Conservation (phyloP, 2,113 vertebrate species). For the Motacilla alba region DNA sequence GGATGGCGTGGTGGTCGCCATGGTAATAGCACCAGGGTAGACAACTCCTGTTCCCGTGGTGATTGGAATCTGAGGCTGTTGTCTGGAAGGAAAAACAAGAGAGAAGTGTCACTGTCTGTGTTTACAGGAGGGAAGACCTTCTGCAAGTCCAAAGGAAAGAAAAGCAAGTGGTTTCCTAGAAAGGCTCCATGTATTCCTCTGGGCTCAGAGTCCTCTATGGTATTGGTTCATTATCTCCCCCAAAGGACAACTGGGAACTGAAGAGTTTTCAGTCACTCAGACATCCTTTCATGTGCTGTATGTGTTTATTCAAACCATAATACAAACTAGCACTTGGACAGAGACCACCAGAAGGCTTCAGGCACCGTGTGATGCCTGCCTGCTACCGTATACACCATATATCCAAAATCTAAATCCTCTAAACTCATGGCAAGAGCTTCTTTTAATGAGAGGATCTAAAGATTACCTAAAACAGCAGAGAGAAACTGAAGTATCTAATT, state of each 20-base stretch:
- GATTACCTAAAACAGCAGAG: background rate
- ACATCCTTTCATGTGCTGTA: background rate
- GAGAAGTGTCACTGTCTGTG: background rate
- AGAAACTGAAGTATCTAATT: background rate
- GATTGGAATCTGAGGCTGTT: constrained; percentile 97
- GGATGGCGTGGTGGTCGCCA: constrained; percentile 94
- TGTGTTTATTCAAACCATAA: background rate
- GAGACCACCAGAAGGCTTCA: background rate
- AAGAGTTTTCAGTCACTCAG: background rate
- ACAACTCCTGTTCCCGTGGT: constrained; percentile 92
- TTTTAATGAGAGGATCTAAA: background rate
- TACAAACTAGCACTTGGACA: background rate
- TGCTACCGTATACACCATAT: background rate
- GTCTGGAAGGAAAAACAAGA: constrained; percentile 68
- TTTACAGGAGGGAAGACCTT: background rate
- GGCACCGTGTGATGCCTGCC: background rate
- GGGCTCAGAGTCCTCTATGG: background rate
- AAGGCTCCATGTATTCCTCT: background rate
- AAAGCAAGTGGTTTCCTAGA: background rate
- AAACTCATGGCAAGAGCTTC: background rate
- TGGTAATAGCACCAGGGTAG: constrained; percentile 94
- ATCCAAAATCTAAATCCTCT: background rate
- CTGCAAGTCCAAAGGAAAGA: background rate
- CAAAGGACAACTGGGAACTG: background rate
- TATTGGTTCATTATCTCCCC: background rate